A percentile compares a stretch with the other conserved stretches of the same genome.
Evolutionary conservation across 2,113 vertebrate species (phyloP).

Genomic region (Nesogale talazaci): DNA sequence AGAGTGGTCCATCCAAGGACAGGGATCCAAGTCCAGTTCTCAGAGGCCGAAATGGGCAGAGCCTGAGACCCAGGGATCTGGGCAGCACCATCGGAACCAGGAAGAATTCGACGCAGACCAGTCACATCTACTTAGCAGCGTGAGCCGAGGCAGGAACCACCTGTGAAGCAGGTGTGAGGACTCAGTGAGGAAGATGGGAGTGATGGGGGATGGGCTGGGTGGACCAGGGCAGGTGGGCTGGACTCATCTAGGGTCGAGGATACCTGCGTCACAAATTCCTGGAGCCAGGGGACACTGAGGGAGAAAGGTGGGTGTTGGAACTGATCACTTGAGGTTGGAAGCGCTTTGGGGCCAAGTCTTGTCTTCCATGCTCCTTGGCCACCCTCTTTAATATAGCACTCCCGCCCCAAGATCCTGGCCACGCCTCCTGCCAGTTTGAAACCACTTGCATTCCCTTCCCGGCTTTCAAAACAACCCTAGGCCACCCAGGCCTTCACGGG

Average conservation of each 20-base stretch:
- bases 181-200: no score
- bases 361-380: accelerated
- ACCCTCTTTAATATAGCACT: neutral
- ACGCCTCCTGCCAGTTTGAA: neutral
- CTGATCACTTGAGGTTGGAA: neutral
- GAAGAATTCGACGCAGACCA: neutral
- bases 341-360: accelerated
- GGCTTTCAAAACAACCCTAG: neutral
- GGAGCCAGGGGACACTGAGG: neutral
- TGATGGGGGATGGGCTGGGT: no score
- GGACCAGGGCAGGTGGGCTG: no score
- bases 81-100: no score
- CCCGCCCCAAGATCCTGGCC: neutral
- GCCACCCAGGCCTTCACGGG: no score
- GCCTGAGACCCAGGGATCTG: neutral
- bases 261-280: neutral
- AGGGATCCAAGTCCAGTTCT: neutral
- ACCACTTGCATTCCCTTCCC: neutral
- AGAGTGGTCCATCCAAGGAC: no score
- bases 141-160: no score
- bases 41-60: neutral
- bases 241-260: neutral
- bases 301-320: accelerated
- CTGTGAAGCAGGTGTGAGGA: no score
- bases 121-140: neutral